A percentile compares a stretch with the other conserved stretches of the same genome.
Conservation (phyloP, 2,797 vertebrate genomes). For the Coccyzus lansbergi region DNA sequence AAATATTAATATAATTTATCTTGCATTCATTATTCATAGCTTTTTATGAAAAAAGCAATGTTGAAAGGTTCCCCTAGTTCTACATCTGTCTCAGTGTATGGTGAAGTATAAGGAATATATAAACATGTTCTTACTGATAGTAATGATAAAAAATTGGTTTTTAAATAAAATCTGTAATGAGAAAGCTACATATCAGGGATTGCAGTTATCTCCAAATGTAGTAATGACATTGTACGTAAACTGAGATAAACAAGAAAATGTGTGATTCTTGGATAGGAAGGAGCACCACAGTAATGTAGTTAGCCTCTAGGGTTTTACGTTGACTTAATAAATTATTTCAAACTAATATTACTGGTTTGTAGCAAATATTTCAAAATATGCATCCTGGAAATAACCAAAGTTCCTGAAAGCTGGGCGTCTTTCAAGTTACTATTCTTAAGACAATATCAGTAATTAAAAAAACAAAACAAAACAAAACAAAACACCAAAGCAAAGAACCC, state of each 20-base stretch:
- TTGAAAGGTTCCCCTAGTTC: conserved; percentile 8
- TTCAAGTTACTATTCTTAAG: background rate
- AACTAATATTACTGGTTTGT: background rate
- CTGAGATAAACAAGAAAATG: background rate
- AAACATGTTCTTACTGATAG: background rate
- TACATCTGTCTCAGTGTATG: background rate
- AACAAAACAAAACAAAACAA: background rate
- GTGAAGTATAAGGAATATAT: background rate
- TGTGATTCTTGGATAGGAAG: background rate
- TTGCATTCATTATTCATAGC: background rate
- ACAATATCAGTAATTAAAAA: background rate
- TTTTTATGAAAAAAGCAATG: background rate
- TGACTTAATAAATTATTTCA: background rate
- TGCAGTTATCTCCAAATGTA: background rate
- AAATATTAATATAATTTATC: background rate
- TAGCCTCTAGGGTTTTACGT: background rate
- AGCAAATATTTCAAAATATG: background rate
- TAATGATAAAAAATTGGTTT: background rate
- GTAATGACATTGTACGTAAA: background rate
- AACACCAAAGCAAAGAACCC: background rate
- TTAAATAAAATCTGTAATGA: background rate
- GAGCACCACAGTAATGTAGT: background rate
- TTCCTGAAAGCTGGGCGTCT: background rate
- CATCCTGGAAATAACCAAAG: background rate
- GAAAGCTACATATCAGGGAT: background rate